Conservation (phyloP, 2,113 vertebrate genomes). For the Pelvicachromis taeniatus region DNA sequence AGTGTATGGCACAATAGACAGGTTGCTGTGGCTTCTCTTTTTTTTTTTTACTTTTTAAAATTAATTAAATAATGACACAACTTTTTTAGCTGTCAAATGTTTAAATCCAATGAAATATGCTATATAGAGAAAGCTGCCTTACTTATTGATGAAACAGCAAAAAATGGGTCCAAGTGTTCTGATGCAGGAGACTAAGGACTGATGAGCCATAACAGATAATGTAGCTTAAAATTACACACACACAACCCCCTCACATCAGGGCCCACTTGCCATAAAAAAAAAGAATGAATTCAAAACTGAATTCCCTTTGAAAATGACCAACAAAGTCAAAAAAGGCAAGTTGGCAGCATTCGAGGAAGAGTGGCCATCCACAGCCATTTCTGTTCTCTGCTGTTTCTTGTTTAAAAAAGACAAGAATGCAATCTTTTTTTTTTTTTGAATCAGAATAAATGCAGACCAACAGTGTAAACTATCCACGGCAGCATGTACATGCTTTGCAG, state of each 20-base stretch:
- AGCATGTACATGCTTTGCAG: not conserved
- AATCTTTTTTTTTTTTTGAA: fast-evolving
- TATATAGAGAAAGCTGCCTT: not conserved
- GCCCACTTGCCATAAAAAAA: not conserved
- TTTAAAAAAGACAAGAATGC: not conserved
- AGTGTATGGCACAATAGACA: not conserved
- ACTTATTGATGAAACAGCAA: not conserved
- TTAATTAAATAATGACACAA: not conserved
- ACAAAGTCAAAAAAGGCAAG: not conserved
- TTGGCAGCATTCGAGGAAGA: not conserved
- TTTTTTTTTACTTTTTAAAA: not conserved
- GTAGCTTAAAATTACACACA: not conserved
- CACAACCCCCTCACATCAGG: not conserved
- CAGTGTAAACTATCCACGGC: not conserved
- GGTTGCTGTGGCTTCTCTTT: not conserved
- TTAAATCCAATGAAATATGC: not conserved
- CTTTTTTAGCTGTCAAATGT: not conserved
- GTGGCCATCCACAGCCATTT: not conserved
- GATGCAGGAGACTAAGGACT: not conserved
- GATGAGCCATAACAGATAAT: not conserved
- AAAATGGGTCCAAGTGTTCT: not conserved
- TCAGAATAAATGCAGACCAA: not conserved
- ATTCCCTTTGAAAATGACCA: not conserved
- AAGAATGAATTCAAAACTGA: not conserved
- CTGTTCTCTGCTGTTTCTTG: not conserved